Percentiles rank a stretch among this genome's conserved stretches.
These are phyloP conservation scores for Hesperia comma DNA, from an alignment of 2,888 invertebrate genomes.

Conservation along the genomic window DNA sequence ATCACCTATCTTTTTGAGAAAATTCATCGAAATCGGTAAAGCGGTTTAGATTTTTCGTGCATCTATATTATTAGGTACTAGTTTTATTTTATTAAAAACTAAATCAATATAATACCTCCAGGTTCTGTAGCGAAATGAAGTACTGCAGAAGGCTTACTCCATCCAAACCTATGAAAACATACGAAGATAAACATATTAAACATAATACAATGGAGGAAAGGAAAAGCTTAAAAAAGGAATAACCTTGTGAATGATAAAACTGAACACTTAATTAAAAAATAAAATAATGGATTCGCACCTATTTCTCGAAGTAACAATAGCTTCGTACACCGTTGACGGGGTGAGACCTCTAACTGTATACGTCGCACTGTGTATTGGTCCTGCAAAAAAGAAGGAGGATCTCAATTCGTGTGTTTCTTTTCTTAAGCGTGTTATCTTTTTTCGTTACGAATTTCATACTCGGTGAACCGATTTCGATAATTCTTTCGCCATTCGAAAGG, in stretches of 20 bases:
- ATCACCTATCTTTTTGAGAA: too few relatives aligned
- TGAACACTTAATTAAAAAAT: constrained; percentile 30
- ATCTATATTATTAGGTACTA: too few relatives aligned
- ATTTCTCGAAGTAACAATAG: constrained; percentile 90
- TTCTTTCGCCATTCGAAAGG: too few relatives aligned
- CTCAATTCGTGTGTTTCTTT: too few relatives aligned
- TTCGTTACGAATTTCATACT: too few relatives aligned
- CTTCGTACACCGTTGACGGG: constrained; percentile 90
- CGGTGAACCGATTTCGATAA: too few relatives aligned
- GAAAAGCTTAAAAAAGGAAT: too few relatives aligned
- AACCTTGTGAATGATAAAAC: not conserved
- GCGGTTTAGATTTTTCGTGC: too few relatives aligned
- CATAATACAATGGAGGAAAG: not conserved
- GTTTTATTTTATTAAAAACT: too few relatives aligned
- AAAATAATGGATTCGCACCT: constrained; percentile 55
- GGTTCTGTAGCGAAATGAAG: constrained; percentile 91
- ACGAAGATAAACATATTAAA: not conserved
- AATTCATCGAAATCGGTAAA: too few relatives aligned
- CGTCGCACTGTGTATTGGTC: constrained; percentile 90
- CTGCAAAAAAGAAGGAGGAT: constrained; percentile 64
- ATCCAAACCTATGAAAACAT: constrained; percentile 85
- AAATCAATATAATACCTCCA: constrained; percentile 79
- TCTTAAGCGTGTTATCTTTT: too few relatives aligned
- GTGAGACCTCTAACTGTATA: constrained; percentile 90
- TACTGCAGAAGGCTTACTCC: constrained; percentile 90